A percentile compares a stretch with the other conserved stretches of the same genome.
Conservation (phyloP, 1,140 invertebrate genomes). For the Ericerus pela region DNA sequence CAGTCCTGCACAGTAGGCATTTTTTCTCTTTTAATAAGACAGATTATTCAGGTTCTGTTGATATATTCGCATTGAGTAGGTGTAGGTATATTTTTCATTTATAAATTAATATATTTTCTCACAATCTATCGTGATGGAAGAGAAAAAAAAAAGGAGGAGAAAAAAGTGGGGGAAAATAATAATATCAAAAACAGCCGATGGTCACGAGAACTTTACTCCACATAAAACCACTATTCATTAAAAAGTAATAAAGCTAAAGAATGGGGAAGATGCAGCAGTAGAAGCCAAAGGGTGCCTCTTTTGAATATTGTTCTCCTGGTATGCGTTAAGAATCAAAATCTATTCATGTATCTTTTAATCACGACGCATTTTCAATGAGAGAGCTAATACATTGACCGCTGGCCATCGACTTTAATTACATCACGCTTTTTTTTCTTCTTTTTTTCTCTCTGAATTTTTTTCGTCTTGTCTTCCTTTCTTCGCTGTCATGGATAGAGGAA, state of each 20-base stretch:
- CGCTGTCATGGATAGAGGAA: too few relatives aligned
- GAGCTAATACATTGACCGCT: background rate
- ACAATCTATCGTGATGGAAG: too few relatives aligned
- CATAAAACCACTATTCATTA: slow-evolving; percentile 5
- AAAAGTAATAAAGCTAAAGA: slow-evolving; percentile 6
- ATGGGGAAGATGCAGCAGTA: background rate
- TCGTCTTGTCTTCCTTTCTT: too few relatives aligned
- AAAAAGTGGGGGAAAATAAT: slow-evolving; percentile 2
- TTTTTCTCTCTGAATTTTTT: too few relatives aligned
- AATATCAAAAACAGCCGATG: slow-evolving; percentile 4
- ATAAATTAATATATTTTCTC: too few relatives aligned
- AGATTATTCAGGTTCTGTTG: background rate
- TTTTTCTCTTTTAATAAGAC: slow-evolving; percentile 5
- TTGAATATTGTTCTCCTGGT: background rate
- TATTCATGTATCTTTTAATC: slow-evolving; percentile 9
- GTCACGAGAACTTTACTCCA: background rate
- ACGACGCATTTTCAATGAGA: background rate
- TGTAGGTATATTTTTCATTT: slow-evolving; percentile 5
- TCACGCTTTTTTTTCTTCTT: slow-evolving; percentile 10
- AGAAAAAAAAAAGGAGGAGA: too few relatives aligned
- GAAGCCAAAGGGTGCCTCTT: slow-evolving; percentile 9
- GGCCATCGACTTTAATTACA: slow-evolving; percentile 8
- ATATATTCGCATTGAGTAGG: slow-evolving; percentile 4
- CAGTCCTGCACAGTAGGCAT: background rate
- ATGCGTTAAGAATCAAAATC: slow-evolving; percentile 9